Percentiles rank a stretch among this genome's conserved stretches.
phyloP scores from a whole-genome alignment of 2,113 vertebrate genomes.

The Euleptes europaea region DNA sequence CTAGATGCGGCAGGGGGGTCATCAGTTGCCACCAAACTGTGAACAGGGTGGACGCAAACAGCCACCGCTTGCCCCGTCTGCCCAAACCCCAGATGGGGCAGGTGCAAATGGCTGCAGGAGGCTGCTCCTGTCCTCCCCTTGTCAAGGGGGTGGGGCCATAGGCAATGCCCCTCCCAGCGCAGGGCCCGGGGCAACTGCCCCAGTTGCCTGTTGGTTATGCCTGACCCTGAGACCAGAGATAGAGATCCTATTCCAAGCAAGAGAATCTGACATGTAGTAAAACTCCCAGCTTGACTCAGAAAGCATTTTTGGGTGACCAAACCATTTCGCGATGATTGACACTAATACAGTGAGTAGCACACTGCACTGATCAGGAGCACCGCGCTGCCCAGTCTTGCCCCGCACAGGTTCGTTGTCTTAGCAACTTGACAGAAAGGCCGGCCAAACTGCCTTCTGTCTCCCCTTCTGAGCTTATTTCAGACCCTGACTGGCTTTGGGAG shows the following conservation, averaged over 20 bases:
- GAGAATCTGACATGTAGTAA: background rate
- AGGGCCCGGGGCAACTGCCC: too few species aligned
- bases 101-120: too few species aligned
- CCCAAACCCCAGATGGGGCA: too few species aligned
- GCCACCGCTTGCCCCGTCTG: too few species aligned
- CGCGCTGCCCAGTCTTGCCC: background rate
- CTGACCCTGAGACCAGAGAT: too few species aligned
- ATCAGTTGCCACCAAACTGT: too few species aligned
- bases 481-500: background rate
- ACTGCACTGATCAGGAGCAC: background rate
- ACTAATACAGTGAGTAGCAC: background rate
- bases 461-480: background rate
- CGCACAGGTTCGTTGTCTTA: background rate
- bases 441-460: background rate
- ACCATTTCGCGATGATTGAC: background rate
- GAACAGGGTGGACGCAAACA: too few species aligned
- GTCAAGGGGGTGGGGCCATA: too few species aligned
- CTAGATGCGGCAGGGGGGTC: too few species aligned
- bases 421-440: background rate
- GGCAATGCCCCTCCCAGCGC: too few species aligned
- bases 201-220: too few species aligned
- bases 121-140: too few species aligned
- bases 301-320: background rate
- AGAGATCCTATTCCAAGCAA: background rate
- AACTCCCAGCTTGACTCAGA: background rate